phyloP scores from a whole-genome alignment of 2,888 invertebrate genomes.

The Drosophila algonquin region DNA sequence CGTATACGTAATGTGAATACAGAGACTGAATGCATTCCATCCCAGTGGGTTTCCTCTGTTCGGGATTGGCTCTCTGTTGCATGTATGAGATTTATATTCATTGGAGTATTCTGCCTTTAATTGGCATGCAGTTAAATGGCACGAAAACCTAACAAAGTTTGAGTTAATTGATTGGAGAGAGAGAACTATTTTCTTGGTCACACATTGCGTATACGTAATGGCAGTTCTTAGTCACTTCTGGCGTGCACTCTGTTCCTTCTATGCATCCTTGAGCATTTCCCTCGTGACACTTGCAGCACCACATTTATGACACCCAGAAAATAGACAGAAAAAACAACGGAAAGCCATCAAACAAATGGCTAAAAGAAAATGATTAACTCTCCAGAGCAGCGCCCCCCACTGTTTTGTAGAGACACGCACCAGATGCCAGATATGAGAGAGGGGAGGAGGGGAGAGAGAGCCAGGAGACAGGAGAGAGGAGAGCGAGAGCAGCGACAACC shows the following conservation, averaged over 20 bases:
- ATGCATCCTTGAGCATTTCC: conserved; percentile 33
- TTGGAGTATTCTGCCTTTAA: neutral
- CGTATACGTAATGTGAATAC: neutral
- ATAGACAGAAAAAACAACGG: conserved; percentile 36
- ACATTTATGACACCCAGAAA: conserved; percentile 49
- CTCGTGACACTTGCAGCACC: conserved; percentile 28
- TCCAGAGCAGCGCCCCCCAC: conserved; percentile 29
- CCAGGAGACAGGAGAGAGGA: conserved; percentile 8
- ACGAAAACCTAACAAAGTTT: neutral
- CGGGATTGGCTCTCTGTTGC: neutral
- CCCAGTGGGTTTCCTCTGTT: neutral
- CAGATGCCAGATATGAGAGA: conserved; percentile 28
- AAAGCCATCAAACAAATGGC: conserved; percentile 62
- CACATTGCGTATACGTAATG: too few species aligned
- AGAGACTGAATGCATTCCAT: neutral
- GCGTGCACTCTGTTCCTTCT: neutral
- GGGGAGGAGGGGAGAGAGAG: too few species aligned
- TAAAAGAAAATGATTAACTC: conserved; percentile 70
- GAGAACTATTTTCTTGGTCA: too few species aligned
- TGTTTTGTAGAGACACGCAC: conserved; percentile 48
- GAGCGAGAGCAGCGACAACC: conserved; percentile 24
- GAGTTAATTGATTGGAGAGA: conserved; percentile 1
- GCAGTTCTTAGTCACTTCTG: neutral
- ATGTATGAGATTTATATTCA: too few species aligned
- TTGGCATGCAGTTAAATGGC: neutral